Conservation (phyloP, 1,140 invertebrate species). For the Asbolus verrucosus region DNA sequence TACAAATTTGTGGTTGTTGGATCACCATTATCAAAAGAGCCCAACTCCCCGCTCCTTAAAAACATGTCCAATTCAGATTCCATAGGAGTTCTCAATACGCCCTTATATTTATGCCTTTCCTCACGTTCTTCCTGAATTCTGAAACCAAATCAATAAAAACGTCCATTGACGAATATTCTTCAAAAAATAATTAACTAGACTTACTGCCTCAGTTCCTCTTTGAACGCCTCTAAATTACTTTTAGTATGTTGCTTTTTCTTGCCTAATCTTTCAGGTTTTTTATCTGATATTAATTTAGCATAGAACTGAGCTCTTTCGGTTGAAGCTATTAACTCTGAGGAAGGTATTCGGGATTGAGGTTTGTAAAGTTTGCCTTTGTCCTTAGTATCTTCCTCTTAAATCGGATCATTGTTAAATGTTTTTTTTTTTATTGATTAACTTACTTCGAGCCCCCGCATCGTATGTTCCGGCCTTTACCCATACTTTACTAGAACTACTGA, state of each 20-base stretch:
- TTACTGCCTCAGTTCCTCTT: slow-evolving; percentile 62
- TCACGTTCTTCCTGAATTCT: slow-evolving; percentile 92
- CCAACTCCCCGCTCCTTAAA: slow-evolving; percentile 64
- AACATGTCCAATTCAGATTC: slow-evolving; percentile 63
- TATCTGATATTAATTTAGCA: slow-evolving; percentile 75
- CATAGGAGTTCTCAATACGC: slow-evolving; percentile 65
- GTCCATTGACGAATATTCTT: no score
- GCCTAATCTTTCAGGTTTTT: slow-evolving; percentile 74
- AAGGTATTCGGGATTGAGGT: slow-evolving; percentile 83
- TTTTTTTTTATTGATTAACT: slow-evolving; percentile 59
- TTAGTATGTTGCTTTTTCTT: slow-evolving; percentile 90
- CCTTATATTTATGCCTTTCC: slow-evolving; percentile 93
- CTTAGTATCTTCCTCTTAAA: slow-evolving; percentile 84
- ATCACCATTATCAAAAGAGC: slow-evolving; percentile 89
- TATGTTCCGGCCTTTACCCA: slow-evolving; percentile 98
- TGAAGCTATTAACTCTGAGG: slow-evolving; percentile 66
- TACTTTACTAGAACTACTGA: slow-evolving; percentile 84
- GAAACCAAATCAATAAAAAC: slow-evolving; percentile 38
- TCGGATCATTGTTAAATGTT: slow-evolving; percentile 52
- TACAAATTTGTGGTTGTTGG: slow-evolving; percentile 98
- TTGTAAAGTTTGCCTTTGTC: slow-evolving; percentile 95
- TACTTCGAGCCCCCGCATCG: slow-evolving; percentile 92
- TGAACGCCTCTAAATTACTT: slow-evolving; percentile 87
- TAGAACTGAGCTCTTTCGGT: slow-evolving; percentile 76
- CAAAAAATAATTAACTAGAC: slow-evolving; percentile 43